Evolutionary conservation across 2,113 vertebrate species (phyloP).

Genomic region (Camelus dromedarius): DNA sequence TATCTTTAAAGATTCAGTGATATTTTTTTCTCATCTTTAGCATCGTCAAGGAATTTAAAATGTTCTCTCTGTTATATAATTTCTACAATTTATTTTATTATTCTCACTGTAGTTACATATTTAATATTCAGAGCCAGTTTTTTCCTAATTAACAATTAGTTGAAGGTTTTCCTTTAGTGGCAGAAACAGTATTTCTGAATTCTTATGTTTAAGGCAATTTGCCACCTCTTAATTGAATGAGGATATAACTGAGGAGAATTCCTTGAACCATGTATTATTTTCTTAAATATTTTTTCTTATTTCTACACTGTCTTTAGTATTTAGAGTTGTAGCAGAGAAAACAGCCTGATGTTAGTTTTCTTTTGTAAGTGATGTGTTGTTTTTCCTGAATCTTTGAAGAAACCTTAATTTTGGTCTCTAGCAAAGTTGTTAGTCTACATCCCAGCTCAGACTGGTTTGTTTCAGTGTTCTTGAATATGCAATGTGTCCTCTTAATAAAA

Average conservation of each 20-base stretch:
- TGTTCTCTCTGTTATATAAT: background rate
- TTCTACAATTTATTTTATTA: background rate
- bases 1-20: background rate
- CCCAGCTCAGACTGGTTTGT: background rate
- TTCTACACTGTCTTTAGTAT: background rate
- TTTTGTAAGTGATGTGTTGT: background rate
- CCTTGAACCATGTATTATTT: background rate
- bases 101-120: background rate
- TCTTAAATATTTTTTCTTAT: background rate
- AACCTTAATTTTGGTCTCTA: background rate
- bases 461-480: background rate
- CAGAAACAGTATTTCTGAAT: background rate
- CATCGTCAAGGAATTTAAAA: background rate
- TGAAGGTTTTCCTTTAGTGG: background rate
- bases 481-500: accelerated
- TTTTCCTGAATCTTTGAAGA: background rate
- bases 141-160: background rate
- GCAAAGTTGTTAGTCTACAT: background rate
- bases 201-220: background rate
- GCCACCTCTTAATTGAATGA: background rate
- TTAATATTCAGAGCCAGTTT: background rate
- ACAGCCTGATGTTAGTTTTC: background rate
- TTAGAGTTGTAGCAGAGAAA: background rate
- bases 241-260: background rate
- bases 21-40: background rate